Conservation (phyloP, 1,140 invertebrate species). For the Drosophila pallidifrons region DNA sequence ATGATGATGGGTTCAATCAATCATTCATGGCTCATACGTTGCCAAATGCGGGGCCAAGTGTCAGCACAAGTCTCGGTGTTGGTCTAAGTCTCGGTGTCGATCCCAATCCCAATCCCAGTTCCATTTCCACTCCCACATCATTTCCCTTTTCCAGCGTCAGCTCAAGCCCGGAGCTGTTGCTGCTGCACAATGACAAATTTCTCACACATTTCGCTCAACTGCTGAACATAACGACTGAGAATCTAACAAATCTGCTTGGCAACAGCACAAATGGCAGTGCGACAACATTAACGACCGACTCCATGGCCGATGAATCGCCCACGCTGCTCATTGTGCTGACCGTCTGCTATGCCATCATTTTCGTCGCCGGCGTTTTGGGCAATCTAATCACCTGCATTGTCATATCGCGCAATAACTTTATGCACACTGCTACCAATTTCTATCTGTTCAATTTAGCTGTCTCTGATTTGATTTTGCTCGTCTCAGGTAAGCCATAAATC, state of each 20-base stretch:
- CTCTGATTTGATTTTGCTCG: slow-evolving; percentile 92
- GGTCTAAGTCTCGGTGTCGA: background rate
- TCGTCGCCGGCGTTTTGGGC: slow-evolving; percentile 91
- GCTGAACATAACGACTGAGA: slow-evolving; percentile 78
- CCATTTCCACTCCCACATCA: background rate
- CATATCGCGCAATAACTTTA: slow-evolving; percentile 91
- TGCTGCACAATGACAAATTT: slow-evolving; percentile 74
- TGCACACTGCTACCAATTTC: slow-evolving; percentile 93
- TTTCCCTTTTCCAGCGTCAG: slow-evolving; percentile 4
- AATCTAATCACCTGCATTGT: slow-evolving; percentile 94
- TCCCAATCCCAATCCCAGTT: slow-evolving; percentile 36
- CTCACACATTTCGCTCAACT: slow-evolving; percentile 78
- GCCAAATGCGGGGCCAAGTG: slow-evolving; percentile 35
- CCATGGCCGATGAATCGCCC: slow-evolving; percentile 84
- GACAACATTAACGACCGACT: slow-evolving; percentile 11
- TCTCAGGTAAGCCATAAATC: slow-evolving; percentile 84
- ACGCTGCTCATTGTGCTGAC: slow-evolving; percentile 88
- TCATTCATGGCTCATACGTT: slow-evolving; percentile 73
- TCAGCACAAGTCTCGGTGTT: slow-evolving; percentile 2
- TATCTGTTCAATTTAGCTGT: slow-evolving; percentile 95
- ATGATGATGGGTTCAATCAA: slow-evolving; percentile 75
- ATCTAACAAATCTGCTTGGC: slow-evolving; percentile 73
- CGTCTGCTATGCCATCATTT: slow-evolving; percentile 90
- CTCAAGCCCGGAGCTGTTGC: slow-evolving; percentile 57
- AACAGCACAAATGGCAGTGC: slow-evolving; percentile 53